phyloP scores from a whole-genome alignment of 2,113 vertebrate species.

The Bubo blakistoni region DNA sequence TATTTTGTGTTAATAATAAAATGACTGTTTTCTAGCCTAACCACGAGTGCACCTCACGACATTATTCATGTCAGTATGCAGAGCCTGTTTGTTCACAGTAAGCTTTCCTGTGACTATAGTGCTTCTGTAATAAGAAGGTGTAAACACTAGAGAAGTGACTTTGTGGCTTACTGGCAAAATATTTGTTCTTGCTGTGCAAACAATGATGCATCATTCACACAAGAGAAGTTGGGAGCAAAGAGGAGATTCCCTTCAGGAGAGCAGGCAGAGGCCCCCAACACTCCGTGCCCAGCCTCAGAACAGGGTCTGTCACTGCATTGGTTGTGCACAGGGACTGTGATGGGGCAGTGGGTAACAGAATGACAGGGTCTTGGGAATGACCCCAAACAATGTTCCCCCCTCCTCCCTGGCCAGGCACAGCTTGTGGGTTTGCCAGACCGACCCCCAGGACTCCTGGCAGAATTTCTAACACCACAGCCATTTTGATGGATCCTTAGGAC shows the following conservation, averaged over 20 bases:
- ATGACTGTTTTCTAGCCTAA: not conserved
- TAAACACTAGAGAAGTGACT: not conserved
- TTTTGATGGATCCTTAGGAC: not conserved
- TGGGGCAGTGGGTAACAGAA: not conserved
- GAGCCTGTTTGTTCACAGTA: not conserved
- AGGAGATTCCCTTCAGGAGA: not conserved
- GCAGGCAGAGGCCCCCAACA: not conserved
- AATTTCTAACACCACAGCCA: not conserved
- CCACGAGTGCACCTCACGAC: rapidly evolving
- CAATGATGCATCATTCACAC: not conserved
- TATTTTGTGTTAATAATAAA: not conserved
- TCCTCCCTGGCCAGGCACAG: not conserved
- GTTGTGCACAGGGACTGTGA: not conserved
- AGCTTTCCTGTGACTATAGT: not conserved
- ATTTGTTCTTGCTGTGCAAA: not conserved
- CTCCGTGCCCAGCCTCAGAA: rapidly evolving
- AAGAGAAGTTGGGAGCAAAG: not conserved
- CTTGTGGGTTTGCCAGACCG: not conserved
- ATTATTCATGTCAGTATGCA: not conserved
- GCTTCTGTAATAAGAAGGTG: not conserved
- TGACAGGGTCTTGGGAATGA: not conserved
- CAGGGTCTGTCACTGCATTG: rapidly evolving
- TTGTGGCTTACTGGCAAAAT: not conserved
- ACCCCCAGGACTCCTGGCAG: not conserved
- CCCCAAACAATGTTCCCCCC: not conserved